phyloP scores from a whole-genome alignment of 1,140 invertebrate species.

The Trichogramma pretiosum region DNA sequence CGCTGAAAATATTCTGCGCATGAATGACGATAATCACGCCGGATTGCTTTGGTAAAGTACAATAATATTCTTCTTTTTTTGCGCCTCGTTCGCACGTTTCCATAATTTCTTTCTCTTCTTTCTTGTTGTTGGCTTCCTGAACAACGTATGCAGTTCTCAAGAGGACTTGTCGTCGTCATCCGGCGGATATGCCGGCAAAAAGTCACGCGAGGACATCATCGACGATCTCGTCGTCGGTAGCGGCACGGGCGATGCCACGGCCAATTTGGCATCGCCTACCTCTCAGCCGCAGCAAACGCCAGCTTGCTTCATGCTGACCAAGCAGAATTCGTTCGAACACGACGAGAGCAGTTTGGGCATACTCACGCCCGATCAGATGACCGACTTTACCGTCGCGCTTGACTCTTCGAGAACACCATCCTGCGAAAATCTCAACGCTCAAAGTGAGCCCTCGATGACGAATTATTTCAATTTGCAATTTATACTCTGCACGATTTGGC shows the following conservation, averaged over 20 bases:
- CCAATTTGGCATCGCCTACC: too few species aligned
- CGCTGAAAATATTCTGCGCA: too few species aligned
- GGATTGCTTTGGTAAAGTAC: too few species aligned
- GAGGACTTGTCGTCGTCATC: too few species aligned
- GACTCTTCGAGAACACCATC: slow-evolving; percentile 52
- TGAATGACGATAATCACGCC: too few species aligned
- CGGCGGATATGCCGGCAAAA: neutral
- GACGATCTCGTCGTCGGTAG: slow-evolving; percentile 13
- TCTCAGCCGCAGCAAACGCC: slow-evolving; percentile 27
- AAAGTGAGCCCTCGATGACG: slow-evolving; percentile 2
- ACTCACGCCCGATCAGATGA: slow-evolving; percentile 78
- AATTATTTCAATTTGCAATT: neutral
- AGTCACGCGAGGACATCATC: slow-evolving; percentile 26
- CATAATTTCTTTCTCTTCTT: too few species aligned
- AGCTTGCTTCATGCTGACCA: slow-evolving; percentile 48
- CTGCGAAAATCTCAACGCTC: slow-evolving; percentile 37
- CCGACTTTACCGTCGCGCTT: slow-evolving; percentile 54
- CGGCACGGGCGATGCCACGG: neutral
- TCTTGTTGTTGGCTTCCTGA: too few species aligned
- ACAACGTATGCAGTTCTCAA: too few species aligned
- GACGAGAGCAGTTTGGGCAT: slow-evolving; percentile 77
- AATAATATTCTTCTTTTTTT: too few species aligned
- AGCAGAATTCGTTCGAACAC: slow-evolving; percentile 65
- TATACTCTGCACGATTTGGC: too few species aligned
- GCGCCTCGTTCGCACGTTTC: too few species aligned